Evolutionary conservation across 1,140 invertebrate species (phyloP).

Genomic region (Magallana ariakensis): DNA sequence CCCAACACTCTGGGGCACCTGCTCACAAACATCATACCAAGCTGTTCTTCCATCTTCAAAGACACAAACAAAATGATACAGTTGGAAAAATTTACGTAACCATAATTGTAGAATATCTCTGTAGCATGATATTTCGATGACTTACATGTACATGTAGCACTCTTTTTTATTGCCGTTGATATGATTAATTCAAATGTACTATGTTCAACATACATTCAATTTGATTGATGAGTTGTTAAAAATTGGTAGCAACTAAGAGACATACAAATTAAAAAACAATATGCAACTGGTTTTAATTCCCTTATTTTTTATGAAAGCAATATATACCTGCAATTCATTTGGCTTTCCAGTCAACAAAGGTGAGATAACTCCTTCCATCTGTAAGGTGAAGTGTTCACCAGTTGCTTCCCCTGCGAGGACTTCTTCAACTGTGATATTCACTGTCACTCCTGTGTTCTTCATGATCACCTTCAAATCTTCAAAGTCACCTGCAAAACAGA

Average conservation of each 20-base stretch:
- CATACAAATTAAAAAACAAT: no score
- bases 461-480: neutral
- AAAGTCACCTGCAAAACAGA: neutral
- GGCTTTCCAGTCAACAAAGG: constrained; percentile 22
- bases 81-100: no score
- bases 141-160: no score
- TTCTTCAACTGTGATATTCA: neutral
- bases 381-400: neutral
- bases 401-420: neutral
- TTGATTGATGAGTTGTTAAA: no score
- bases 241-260: no score
- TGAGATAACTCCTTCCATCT: constrained; percentile 20
- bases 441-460: neutral
- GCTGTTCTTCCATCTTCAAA: constrained; percentile 49
- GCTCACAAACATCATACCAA: constrained; percentile 58
- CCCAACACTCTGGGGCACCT: constrained; percentile 63
- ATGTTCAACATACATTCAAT: no score
- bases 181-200: no score
- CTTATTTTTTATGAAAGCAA: no score
- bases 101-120: no score
- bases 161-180: no score
- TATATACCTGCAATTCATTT: neutral
- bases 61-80: neutral
- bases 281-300: no score
- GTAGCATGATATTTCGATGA: no score